Base-by-base conservation (phyloP, 2,113 vertebrate genomes). In the Xiphias gladius region DNA sequence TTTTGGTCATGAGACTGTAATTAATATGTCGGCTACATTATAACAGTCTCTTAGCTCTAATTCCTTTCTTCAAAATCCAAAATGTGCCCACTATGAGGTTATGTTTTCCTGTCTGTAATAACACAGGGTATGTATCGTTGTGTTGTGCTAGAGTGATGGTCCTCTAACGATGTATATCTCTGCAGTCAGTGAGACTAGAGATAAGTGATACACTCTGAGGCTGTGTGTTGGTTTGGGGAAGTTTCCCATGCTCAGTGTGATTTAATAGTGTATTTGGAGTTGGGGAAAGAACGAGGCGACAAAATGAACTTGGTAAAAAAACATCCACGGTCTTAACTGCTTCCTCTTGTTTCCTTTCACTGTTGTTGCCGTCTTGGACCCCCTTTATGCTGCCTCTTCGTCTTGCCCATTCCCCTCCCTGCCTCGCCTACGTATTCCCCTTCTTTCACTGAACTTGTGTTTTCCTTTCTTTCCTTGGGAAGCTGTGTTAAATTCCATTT, bases 201-300 rank as follows among this genome's bases (percentile, higher is more conserved):
- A 92, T 82, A 86, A 89, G 81, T 16, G 6, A 85, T 78, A 81
- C 73, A 72, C 63, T 84, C 41, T 3, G 61, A 78, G 71, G 37
- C 76, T 62, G 54, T 78, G 84, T 84, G 77, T 55, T 69, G 32
- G 30, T 88, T 80, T 59, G 72, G 83, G 54, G 79, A 85, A 74
- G 82, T 91, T 95, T 95, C 94, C 93, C 94, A 95, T 89, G 91
- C 91, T 91, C 65, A 0, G 65, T 82, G 82, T 95, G 93, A 94
- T 94, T 90, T 94, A 92, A 94, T 93, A n/a, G 91, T 95, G 81
- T 95, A 89, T 92, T 94, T 94, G 93, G 94, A 95, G 73, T 90
- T 83, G 80, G 84, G 82, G 88, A 90, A 89, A 87, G 78, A 94
- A 90, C 83, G 83, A 77, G 88, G 87, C 78, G 63, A 89, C 86